Base-by-base conservation (phyloP, 2,797 vertebrate genomes). In the Sebastiscus tertius region DNA sequence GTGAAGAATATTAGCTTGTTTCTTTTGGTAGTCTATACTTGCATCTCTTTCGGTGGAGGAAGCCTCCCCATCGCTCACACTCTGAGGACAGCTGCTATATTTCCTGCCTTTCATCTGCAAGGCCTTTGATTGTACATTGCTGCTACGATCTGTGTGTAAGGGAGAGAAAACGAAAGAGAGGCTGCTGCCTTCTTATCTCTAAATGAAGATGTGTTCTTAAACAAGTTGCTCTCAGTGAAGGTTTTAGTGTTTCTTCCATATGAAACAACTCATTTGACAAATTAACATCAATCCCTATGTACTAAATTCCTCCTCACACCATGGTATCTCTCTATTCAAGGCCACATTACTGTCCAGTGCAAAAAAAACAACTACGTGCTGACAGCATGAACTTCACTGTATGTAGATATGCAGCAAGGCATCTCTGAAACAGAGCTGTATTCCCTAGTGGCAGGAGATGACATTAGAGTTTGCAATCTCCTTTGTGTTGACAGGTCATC, bases 71-170 rank as follows among this genome's bases (percentile, higher is more conserved):
- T 68, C 36, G 64, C 74, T 20, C 65, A 68, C 82, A 88, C 84
- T 81, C 79, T 8, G 81, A 82, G 80, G 86, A 82, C 86, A 81
- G 70, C 78, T 88, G 86, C 85, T 84, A 62, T 77, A 72, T 90
- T 94, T 94, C 92, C 93, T 94, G 92, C 82, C 90, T 94, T 94
- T 94, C 87, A 93, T 93, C 84, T 90, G 60, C 75, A 83, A 83
- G 49, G 81, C 75, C 81, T 91, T 90, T 90, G 92, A 83, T 88
- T 86, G 65, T 85, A 77, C 39, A 46, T 69, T 80, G 82, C 82
- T 14, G n/a, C 49, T 67, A 20, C 64, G 59, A 42, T 82, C 60
- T n/a, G 61, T 70, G 46, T 72, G 42, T 56, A 22, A 74, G 72
- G 6, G 24, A 69, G 77, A 62, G 64, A 83, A 88, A 80, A 29